Evolutionary conservation across 2,797 vertebrate genomes (phyloP).

Genomic region (Apogon talboti): DNA sequence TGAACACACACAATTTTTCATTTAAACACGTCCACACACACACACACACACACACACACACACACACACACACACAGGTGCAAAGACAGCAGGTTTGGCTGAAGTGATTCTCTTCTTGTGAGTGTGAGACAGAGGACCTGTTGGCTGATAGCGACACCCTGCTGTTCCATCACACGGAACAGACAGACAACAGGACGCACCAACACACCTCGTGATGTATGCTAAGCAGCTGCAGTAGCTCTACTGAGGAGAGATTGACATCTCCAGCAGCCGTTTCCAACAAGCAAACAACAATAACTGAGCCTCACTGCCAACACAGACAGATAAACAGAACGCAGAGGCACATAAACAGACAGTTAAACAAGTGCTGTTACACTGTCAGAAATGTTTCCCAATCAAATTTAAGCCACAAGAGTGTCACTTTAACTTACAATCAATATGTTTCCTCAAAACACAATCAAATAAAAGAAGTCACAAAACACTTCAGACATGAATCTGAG

Average conservation of each 20-base stretch:
- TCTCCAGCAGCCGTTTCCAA: constrained; percentile 64
- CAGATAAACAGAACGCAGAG: constrained; percentile 45
- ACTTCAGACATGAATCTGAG: background rate
- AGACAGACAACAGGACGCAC: constrained; percentile 45
- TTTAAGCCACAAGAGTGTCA: background rate
- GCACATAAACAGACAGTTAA: constrained; percentile 39
- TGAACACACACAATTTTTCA: constrained; percentile 14
- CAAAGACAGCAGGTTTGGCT: constrained; percentile 43
- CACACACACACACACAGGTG: constrained; percentile 29
- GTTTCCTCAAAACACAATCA: background rate
- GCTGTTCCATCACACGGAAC: constrained; percentile 40
- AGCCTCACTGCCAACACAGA: constrained; percentile 48
- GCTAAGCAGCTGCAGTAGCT: constrained; percentile 70
- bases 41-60: constrained; percentile 8
- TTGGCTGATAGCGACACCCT: constrained; percentile 56
- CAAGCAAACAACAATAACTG: constrained; percentile 64
- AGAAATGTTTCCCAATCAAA: constrained; percentile 16
- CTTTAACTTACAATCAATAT: background rate
- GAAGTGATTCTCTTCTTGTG: constrained; percentile 37
- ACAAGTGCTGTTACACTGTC: constrained; percentile 28
- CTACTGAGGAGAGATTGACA: constrained; percentile 62
- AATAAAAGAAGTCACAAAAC: background rate
- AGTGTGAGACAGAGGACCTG: constrained; percentile 51
- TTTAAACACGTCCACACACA: background rate
- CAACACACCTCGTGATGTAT: constrained; percentile 52